Evolutionary conservation across 2,888 invertebrate species (phyloP).

Genomic region (Hybos culiciformis): DNA sequence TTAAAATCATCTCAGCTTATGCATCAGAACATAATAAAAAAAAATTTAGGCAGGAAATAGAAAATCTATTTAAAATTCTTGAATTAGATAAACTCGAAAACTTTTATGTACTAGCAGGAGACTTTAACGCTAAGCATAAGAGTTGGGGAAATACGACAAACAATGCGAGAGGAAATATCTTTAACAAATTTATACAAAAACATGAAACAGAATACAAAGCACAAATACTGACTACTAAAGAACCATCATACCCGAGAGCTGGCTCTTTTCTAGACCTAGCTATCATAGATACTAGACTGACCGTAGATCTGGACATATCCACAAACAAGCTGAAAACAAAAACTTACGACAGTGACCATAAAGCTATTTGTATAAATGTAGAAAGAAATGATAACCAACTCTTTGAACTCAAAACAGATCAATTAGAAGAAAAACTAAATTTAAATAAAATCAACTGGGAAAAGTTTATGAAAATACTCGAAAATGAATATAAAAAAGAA

Average conservation of each 20-base stretch:
- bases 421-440: not conserved
- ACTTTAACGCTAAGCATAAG: not conserved
- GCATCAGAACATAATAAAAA: not conserved
- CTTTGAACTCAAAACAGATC: not conserved
- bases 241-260: not conserved
- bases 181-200: not conserved
- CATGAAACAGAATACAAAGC: not conserved
- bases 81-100: not conserved
- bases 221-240: not conserved
- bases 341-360: not conserved
- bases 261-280: not conserved
- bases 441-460: not conserved
- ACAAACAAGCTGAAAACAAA: not conserved
- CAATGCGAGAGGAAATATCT: not conserved
- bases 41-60: not conserved
- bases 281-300: not conserved
- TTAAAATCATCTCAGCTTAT: not conserved
- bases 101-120: not conserved
- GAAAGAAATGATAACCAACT: not conserved
- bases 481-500: not conserved
- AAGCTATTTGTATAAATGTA: not conserved
- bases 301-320: not conserved
- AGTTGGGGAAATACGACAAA: not conserved
- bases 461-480: not conserved
- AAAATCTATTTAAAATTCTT: not conserved